Evolutionary conservation across 2,888 invertebrate genomes (phyloP).

Genomic region (Melanophora roralis): DNA sequence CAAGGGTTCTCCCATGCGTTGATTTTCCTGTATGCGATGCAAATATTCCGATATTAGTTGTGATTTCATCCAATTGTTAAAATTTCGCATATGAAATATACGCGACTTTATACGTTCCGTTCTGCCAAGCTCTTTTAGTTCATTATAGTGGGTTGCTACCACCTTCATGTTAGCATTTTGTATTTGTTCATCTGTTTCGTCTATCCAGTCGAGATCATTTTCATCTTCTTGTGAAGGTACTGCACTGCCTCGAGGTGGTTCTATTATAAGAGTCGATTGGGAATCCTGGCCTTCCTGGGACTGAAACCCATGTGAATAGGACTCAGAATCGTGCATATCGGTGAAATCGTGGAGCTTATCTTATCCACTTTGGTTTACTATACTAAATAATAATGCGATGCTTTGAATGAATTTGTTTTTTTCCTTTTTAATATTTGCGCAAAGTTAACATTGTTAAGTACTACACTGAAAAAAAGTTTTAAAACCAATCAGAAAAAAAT

Average conservation of each 20-base stretch:
- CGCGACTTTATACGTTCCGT: constrained; percentile 89
- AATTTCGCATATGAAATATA: constrained; percentile 95
- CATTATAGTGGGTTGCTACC: constrained; percentile 97
- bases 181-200: constrained; percentile 18
- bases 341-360: too few species aligned
- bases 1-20: constrained; percentile 82
- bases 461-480: too few species aligned
- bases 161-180: constrained; percentile 71
- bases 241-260: constrained; percentile 6
- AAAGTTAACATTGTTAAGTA: too few species aligned
- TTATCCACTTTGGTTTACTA: too few species aligned
- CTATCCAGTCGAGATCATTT: constrained; percentile 19
- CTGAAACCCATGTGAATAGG: neutral
- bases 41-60: constrained; percentile 92
- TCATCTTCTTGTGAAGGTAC: constrained; percentile 1
- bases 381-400: too few species aligned
- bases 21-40: constrained; percentile 81
- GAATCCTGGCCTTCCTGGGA: neutral
- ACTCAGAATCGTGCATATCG: constrained; percentile 16
- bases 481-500: too few species aligned
- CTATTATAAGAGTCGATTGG: neutral
- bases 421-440: too few species aligned
- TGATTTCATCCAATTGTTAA: constrained; percentile 99
- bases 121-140: constrained; percentile 88
- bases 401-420: too few species aligned